phyloP scores from a whole-genome alignment of 2,888 invertebrate species.

The Hydroisotoma schaefferi region DNA sequence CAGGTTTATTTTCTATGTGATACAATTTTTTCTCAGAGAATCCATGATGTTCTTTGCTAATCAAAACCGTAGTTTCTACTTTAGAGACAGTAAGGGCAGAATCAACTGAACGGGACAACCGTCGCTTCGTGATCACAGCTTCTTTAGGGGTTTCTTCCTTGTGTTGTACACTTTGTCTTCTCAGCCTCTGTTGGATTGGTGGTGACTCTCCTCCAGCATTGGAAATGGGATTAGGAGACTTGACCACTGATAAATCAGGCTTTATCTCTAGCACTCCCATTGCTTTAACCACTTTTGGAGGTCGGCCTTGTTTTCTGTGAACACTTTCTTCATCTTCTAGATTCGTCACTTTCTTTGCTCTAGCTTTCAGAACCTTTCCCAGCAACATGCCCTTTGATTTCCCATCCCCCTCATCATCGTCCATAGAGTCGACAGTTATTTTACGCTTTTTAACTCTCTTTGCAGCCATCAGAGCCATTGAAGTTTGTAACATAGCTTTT shows the following conservation, averaged over 20 bases:
- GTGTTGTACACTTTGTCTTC: not conserved
- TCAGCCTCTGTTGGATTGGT: too few species aligned
- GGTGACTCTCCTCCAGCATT: not conserved
- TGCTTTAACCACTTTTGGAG: not conserved
- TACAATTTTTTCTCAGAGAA: constrained; percentile 12
- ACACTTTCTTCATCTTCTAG: constrained; percentile 48
- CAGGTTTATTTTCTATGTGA: not conserved
- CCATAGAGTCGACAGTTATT: constrained; percentile 43
- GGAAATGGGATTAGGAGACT: not conserved
- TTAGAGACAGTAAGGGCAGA: constrained; percentile 5
- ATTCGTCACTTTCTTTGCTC: constrained; percentile 47
- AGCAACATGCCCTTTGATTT: constrained; percentile 49
- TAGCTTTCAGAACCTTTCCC: constrained; percentile 47
- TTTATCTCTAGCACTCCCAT: not conserved
- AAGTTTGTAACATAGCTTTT: constrained; percentile 27
- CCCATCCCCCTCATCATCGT: constrained; percentile 44
- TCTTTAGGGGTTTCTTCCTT: not conserved
- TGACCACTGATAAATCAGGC: not conserved
- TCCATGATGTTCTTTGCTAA: not conserved
- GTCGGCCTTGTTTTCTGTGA: constrained; percentile 12
- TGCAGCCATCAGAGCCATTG: constrained; percentile 34
- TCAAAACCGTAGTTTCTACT: not conserved
- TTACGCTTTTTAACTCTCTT: constrained; percentile 41
- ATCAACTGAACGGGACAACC: constrained; percentile 29
- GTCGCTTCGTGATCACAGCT: constrained; percentile 8